phyloP scores from a whole-genome alignment of 2,113 vertebrate genomes.

The Anthoscopus minutus region DNA sequence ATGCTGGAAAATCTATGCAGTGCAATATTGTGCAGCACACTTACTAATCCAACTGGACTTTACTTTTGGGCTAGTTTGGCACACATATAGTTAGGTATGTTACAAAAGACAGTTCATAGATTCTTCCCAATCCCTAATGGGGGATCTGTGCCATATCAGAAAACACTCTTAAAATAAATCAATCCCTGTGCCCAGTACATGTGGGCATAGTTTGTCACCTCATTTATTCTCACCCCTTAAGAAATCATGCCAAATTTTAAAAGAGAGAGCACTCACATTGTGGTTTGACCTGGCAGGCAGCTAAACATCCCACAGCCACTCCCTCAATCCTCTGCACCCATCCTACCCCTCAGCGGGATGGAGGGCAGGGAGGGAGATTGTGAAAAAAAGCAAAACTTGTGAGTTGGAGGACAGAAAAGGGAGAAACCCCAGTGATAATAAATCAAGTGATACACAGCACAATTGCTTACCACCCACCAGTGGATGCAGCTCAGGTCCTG shows the following conservation, averaged over 20 bases:
- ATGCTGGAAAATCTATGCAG: not conserved
- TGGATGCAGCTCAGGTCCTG: not conserved
- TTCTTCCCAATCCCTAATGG: not conserved
- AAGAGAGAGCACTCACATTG: not conserved
- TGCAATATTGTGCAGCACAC: not conserved
- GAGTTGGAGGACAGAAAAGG: not conserved
- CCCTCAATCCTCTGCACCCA: not conserved
- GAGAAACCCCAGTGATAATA: not conserved
- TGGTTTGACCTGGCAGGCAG: not conserved
- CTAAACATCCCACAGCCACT: not conserved
- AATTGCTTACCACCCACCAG: not conserved
- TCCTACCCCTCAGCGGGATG: too few relatives aligned
- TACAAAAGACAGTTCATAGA: not conserved
- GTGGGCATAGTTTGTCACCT: not conserved
- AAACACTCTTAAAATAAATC: not conserved
- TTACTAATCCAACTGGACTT: not conserved
- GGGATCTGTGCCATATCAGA: not conserved
- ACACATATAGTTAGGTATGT: not conserved
- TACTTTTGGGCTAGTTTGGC: not conserved
- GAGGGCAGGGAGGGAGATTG: rapidly evolving
- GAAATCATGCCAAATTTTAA: not conserved
- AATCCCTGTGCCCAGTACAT: not conserved
- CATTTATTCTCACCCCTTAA: not conserved
- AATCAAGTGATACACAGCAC: not conserved
- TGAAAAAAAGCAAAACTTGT: not conserved